phyloP scores from a whole-genome alignment of 2,113 vertebrate genomes.

The Procavia capensis region DNA sequence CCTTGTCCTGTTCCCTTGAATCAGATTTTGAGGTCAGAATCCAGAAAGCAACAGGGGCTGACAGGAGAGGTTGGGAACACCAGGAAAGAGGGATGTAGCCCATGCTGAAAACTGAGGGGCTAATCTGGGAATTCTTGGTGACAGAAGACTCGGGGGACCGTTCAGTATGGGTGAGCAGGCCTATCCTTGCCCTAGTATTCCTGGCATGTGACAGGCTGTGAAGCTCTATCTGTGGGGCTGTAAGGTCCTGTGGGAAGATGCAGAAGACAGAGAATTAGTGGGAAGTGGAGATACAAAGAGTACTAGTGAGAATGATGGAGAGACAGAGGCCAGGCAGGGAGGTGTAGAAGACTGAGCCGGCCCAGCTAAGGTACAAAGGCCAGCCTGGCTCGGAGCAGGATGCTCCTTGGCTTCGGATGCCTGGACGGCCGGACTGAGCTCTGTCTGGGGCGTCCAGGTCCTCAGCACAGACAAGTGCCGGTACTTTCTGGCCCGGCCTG shows the following conservation, averaged over 20 bases:
- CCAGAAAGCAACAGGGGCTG: background rate
- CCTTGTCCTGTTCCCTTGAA: background rate
- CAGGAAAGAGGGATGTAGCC: background rate
- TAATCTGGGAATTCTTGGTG: background rate
- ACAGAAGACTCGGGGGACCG: background rate
- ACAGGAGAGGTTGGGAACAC: background rate
- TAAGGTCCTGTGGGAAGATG: background rate
- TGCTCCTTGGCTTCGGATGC: background rate
- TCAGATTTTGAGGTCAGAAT: background rate
- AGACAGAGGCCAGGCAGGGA: background rate
- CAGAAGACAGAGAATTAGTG: background rate
- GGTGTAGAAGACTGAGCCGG: background rate
- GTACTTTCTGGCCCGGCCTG: background rate
- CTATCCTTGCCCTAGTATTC: background rate
- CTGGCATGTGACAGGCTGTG: background rate
- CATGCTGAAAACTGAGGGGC: background rate
- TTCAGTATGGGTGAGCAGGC: background rate
- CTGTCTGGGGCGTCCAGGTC: constrained; percentile 7
- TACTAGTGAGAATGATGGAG: background rate
- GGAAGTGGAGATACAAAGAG: background rate
- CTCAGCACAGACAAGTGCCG: constrained; percentile 11
- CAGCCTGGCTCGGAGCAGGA: accelerated
- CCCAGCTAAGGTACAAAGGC: background rate
- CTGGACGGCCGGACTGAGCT: background rate
- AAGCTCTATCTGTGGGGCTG: background rate